Conservation (phyloP, 2,888 invertebrate species). For the Zygothrica quintamaculata region DNA sequence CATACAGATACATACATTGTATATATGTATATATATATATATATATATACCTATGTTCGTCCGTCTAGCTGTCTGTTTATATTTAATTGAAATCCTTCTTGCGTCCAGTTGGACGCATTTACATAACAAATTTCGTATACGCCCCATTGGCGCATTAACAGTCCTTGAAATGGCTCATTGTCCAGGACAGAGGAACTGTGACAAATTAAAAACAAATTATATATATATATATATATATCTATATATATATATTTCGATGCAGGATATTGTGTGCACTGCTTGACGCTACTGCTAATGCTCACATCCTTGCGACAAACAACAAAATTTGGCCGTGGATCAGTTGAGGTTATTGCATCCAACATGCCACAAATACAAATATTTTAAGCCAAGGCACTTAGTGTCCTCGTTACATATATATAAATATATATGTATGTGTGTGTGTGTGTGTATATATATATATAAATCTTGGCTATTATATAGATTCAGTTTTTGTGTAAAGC, state of each 20-base stretch:
- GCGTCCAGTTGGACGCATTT: conserved; percentile 39
- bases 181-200: conserved; percentile 58
- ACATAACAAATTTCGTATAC: conserved; percentile 68
- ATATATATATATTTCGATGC: too few relatives aligned
- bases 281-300: conserved; percentile 29
- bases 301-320: conserved; percentile 73
- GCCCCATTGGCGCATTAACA: conserved; percentile 49
- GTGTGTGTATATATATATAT: too few relatives aligned
- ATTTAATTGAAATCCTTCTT: conserved; percentile 37
- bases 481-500: conserved; percentile 84
- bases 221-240: too few relatives aligned
- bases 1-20: background rate
- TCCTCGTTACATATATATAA: too few relatives aligned
- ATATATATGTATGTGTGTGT: too few relatives aligned
- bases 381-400: conserved; percentile 39
- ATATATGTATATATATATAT: background rate
- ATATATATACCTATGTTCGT: background rate
- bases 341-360: conserved; percentile 29
- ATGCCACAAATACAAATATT: conserved; percentile 75
- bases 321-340: conserved; percentile 58
- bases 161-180: conserved; percentile 40
- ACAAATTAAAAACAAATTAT: conserved; percentile 75
- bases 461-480: conserved; percentile 81
- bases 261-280: conserved; percentile 47
- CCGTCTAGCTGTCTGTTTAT: conserved; percentile 5